These are phyloP conservation scores for Malaclemys terrapin DNA, from an alignment of 2,113 vertebrate species.

Conservation along the genomic window DNA sequence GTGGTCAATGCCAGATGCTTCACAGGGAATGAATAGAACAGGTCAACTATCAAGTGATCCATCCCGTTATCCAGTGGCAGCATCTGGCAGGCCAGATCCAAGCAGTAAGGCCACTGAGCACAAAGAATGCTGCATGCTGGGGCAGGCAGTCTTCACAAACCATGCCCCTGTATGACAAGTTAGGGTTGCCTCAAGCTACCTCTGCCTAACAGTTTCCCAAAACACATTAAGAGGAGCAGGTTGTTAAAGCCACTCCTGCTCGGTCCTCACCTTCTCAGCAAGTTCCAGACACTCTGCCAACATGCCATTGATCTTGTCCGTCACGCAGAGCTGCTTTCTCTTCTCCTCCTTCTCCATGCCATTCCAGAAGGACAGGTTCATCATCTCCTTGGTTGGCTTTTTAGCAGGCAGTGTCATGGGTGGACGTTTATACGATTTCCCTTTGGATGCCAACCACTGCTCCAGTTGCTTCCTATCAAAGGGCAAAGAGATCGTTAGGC, in stretches of 20 bases:
- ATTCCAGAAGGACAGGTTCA: slow-evolving; percentile 77
- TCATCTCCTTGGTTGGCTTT: slow-evolving; percentile 51
- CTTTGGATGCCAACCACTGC: slow-evolving; percentile 89
- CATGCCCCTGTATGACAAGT: background rate
- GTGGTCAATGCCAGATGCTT: background rate
- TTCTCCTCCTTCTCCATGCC: slow-evolving; percentile 81
- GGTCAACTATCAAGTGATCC: background rate
- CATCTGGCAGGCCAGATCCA: background rate
- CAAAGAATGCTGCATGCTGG: background rate
- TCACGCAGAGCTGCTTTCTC: slow-evolving; percentile 73
- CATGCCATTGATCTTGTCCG: slow-evolving; percentile 77
- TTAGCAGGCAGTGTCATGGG: slow-evolving; percentile 83
- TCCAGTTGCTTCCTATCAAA: slow-evolving; percentile 86
- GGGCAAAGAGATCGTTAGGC: background rate
- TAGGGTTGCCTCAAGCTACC: background rate
- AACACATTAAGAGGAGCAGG: background rate
- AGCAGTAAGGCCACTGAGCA: background rate
- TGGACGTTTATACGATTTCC: slow-evolving; percentile 92
- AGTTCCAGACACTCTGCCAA: slow-evolving; percentile 87
- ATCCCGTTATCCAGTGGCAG: too few species aligned
- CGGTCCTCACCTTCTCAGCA: slow-evolving; percentile 80
- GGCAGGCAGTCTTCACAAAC: background rate
- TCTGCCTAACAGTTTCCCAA: background rate
- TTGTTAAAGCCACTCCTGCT: background rate
- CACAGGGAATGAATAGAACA: background rate